Conservation (phyloP, 2,797 vertebrate genomes). For the Brachymystax lenok region DNA sequence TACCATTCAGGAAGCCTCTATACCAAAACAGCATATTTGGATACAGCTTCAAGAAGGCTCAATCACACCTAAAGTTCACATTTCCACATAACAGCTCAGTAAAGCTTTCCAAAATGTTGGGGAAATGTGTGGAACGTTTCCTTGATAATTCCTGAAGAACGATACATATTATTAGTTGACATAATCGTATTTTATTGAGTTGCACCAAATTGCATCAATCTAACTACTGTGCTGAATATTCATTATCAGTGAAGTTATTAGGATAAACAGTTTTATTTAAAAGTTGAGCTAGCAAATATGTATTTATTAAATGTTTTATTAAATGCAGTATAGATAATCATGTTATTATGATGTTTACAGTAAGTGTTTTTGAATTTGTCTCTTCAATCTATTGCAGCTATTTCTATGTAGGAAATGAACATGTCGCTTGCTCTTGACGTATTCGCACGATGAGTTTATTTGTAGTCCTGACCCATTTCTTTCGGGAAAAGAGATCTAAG, state of each 20-base stretch:
- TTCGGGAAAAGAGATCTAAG: background rate
- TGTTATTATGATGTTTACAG: too few species aligned
- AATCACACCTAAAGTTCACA: background rate
- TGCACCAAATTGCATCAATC: background rate
- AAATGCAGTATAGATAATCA: background rate
- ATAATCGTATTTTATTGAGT: background rate
- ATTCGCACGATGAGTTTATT: background rate
- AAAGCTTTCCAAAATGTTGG: background rate
- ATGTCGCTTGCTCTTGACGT: conserved; percentile 2
- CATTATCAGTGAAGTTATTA: background rate
- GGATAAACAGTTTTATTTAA: background rate
- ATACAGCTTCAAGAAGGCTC: background rate
- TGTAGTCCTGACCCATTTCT: background rate
- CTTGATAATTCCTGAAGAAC: background rate
- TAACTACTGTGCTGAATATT: background rate
- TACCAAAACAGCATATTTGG: background rate
- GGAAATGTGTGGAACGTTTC: background rate
- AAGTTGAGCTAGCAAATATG: background rate
- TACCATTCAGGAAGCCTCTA: background rate
- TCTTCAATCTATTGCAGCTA: background rate
- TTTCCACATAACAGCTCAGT: background rate
- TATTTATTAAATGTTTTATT: background rate
- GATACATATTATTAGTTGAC: background rate
- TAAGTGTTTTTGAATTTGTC: background rate
- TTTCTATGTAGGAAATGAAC: conserved; percentile 2